phyloP scores from a whole-genome alignment of 2,888 invertebrate species.

The Harpalus rubripes region DNA sequence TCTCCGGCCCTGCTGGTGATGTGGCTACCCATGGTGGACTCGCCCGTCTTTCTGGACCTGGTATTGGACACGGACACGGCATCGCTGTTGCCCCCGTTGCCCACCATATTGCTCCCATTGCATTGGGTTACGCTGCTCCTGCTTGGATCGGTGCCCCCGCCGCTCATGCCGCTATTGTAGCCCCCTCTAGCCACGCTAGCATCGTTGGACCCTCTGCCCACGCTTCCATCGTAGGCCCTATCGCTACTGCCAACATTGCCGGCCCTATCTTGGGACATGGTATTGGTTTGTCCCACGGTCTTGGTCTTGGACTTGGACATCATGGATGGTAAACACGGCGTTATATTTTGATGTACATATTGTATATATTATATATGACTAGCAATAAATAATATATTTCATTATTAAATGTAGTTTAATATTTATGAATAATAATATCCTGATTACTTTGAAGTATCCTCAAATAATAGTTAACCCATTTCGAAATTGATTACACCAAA shows the following conservation, averaged over 20 bases:
- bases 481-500: no score
- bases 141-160: slow-evolving; percentile 30
- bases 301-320: slow-evolving; percentile 68
- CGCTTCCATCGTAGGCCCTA: neutral
- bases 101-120: slow-evolving; percentile 1
- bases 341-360: neutral
- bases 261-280: slow-evolving; percentile 28
- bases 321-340: slow-evolving; percentile 61
- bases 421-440: no score
- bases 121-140: slow-evolving; percentile 8
- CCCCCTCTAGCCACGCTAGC: neutral
- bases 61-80: slow-evolving; percentile 26
- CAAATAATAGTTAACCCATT: no score
- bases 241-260: neutral
- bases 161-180: slow-evolving; percentile 16
- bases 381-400: neutral
- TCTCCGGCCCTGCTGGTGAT: slow-evolving; percentile 72
- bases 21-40: slow-evolving; percentile 71
- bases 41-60: slow-evolving; percentile 55
- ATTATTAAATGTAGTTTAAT: neutral
- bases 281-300: slow-evolving; percentile 66
- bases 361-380: slow-evolving; percentile 16
- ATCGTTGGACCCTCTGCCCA: neutral
- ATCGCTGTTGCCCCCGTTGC: slow-evolving; percentile 3
- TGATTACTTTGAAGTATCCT: no score